Evolutionary conservation across 2,888 invertebrate genomes (phyloP).

Genomic region (Tanypteryx hageni): DNA sequence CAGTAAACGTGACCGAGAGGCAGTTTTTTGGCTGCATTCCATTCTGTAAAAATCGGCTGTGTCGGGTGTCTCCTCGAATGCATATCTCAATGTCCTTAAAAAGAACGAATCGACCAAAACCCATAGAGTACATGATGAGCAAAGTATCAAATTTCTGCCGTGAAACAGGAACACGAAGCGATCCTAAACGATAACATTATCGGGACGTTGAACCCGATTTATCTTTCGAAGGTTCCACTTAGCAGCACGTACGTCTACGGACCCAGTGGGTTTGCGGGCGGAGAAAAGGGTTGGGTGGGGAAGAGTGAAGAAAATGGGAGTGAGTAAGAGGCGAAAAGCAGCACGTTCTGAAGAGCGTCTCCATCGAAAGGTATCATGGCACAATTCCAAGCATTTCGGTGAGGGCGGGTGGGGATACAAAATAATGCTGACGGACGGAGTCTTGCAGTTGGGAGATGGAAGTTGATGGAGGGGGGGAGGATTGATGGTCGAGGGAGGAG

Average conservation of each 20-base stretch:
- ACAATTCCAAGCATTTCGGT: background rate
- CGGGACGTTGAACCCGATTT: background rate
- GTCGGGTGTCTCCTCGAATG: too few relatives aligned
- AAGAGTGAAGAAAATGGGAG: background rate
- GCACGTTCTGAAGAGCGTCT: background rate
- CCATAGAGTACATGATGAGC: background rate
- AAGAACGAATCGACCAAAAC: too few relatives aligned
- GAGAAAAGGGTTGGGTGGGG: background rate
- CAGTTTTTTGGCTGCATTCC: too few relatives aligned
- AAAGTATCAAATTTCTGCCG: background rate
- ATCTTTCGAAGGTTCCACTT: background rate
- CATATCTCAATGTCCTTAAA: too few relatives aligned
- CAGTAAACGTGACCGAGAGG: too few relatives aligned
- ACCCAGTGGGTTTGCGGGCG: background rate
- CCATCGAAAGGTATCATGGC: slow-evolving; percentile 7
- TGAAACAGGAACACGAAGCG: background rate
- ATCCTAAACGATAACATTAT: background rate
- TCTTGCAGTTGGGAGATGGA: background rate
- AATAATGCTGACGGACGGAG: background rate
- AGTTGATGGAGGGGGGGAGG: background rate
- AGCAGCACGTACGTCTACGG: too few relatives aligned
- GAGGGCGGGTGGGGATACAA: background rate
- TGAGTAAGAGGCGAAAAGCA: background rate
- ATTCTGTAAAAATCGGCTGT: too few relatives aligned
- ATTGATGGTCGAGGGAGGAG: too few relatives aligned